These are phyloP conservation scores for Sebastes melanostomus DNA, from an alignment of 2,797 vertebrate genomes.

Conservation along the genomic window DNA sequence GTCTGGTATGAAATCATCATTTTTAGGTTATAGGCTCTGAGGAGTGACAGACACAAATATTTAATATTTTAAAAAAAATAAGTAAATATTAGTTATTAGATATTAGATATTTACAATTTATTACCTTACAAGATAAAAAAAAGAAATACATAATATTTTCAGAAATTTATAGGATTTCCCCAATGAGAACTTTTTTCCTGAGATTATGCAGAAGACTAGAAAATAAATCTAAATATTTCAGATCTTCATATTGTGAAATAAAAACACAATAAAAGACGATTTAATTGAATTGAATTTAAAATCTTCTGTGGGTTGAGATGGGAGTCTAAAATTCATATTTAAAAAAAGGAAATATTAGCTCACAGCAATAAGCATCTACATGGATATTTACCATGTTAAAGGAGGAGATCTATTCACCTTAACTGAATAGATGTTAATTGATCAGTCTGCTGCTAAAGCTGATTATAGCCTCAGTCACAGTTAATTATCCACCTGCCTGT, in stretches of 20 bases:
- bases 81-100: too few species aligned
- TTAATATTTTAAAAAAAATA: not conserved
- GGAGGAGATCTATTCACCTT: not conserved
- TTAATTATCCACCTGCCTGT: not conserved
- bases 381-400: not conserved
- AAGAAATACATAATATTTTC: not conserved
- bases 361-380: not conserved
- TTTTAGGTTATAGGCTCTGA: too few species aligned
- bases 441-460: constrained; percentile 41
- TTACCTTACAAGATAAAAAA: not conserved
- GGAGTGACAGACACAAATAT: not conserved
- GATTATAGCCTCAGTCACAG: constrained; percentile 33
- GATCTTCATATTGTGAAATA: not conserved
- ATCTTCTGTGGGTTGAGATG: not conserved
- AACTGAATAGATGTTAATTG: constrained; percentile 8
- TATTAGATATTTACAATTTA: not conserved
- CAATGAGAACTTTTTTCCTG: not conserved
- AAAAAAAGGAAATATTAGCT: not conserved
- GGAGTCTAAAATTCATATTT: too few species aligned
- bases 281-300: too few species aligned
- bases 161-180: not conserved
- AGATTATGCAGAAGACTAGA: not conserved
- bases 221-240: not conserved
- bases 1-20: not conserved
- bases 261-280: not conserved